phyloP scores from a whole-genome alignment of 2,888 invertebrate species.

The Megamerina dolium region DNA sequence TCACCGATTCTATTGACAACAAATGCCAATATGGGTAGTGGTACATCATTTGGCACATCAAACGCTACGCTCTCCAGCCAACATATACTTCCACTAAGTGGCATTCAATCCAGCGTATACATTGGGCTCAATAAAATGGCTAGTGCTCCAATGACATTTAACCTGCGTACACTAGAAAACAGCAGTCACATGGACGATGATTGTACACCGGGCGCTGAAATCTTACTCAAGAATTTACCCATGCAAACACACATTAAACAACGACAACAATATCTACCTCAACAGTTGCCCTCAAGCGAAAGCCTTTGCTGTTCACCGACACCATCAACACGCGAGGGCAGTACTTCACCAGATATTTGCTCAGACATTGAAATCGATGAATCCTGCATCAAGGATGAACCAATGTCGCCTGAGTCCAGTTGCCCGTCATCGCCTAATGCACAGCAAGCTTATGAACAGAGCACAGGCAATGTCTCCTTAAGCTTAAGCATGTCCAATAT shows the following conservation, averaged over 20 bases:
- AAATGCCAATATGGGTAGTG: no score
- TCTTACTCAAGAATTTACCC: constrained; percentile 21
- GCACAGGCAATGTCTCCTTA: constrained; percentile 23
- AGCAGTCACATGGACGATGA: constrained; percentile 14
- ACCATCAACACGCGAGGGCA: constrained; percentile 35
- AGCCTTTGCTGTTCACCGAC: constrained; percentile 30
- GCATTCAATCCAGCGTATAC: constrained; percentile 19
- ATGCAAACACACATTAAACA: constrained; percentile 10
- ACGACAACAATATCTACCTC: constrained; percentile 37
- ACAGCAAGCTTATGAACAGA: no score
- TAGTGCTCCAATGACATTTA: constrained; percentile 26
- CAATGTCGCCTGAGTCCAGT: constrained; percentile 67
- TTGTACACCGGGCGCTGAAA: constrained; percentile 18
- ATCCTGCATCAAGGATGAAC: constrained; percentile 66
- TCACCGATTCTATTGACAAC: constrained; percentile 15
- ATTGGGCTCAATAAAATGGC: constrained; percentile 22
- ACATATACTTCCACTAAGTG: constrained; percentile 6
- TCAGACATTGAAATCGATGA: constrained; percentile 49
- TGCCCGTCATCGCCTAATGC: constrained; percentile 61
- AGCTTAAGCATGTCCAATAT: constrained; percentile 44
- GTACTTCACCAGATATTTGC: constrained; percentile 40
- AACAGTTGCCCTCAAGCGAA: constrained; percentile 25
- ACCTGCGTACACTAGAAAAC: constrained; percentile 24
- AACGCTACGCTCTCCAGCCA: no score
- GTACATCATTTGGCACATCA: no score